Conservation (phyloP, 2,888 invertebrate species). For the Physocephala rufipes region DNA sequence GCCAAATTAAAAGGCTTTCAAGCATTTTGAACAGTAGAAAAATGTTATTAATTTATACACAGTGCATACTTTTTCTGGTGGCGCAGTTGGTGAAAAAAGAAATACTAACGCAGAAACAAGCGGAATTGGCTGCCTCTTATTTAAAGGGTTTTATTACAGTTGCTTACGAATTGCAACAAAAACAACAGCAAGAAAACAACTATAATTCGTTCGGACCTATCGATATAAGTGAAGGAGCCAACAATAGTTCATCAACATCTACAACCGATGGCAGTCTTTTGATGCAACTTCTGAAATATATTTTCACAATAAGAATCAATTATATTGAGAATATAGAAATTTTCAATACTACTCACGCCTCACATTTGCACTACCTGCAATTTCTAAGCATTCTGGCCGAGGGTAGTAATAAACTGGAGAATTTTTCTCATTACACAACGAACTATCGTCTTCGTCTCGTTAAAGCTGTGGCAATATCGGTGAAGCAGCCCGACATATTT, state of each 20-base stretch:
- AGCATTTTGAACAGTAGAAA: constrained; percentile 51
- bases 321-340: constrained; percentile 53
- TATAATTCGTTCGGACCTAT: not conserved
- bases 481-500: constrained; percentile 37
- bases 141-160: constrained; percentile 19
- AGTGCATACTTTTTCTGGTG: constrained; percentile 55
- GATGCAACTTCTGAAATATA: constrained; percentile 56
- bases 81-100: constrained; percentile 50
- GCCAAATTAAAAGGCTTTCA: constrained; percentile 49
- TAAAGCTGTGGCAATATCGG: constrained; percentile 54
- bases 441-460: constrained; percentile 60
- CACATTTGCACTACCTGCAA: constrained; percentile 53
- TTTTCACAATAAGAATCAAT: constrained; percentile 57
- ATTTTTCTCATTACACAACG: constrained; percentile 50
- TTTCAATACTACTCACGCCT: constrained; percentile 48
- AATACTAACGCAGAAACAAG: constrained; percentile 48
- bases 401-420: constrained; percentile 49
- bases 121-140: constrained; percentile 47
- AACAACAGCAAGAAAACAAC: not conserved
- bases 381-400: constrained; percentile 55
- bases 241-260: too few relatives aligned
- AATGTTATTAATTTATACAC: constrained; percentile 58
- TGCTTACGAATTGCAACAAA: not conserved
- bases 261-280: constrained; percentile 41
- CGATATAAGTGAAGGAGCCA: not conserved